Base-by-base conservation (phyloP, 2,113 vertebrate species). In the Nasalis larvatus region DNA sequence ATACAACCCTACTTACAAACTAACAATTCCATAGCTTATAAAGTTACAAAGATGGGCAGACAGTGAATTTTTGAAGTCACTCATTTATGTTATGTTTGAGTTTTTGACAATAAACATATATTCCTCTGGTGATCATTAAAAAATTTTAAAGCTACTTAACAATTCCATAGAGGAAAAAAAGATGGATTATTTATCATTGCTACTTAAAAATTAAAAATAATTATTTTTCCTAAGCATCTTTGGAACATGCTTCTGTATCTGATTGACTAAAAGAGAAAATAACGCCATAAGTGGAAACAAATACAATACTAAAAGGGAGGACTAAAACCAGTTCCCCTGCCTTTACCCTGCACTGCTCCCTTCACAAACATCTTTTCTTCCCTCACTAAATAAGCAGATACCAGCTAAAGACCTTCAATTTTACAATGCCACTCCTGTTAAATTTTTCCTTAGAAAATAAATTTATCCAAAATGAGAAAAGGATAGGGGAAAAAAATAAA, bases 391-490 rank as follows among this genome's bases (percentile, higher is more conserved):
- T 89, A 92, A 84, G 52, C 14, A 95, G 42, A 56, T 58, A 86
- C 3, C 27, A 80, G 80, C 45, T 92, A 60, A 74, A 35, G 47
- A 86, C 52, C 91, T 95, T 73, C 9, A 71, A 73, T 78, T 89
- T 89, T 68, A 85, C 21, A 77, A 56, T 68, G 32, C n/a, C 78
- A 81, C 30, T 96, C 40, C 37, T 42, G 13, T 76, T 80, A 60
- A 54, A 73, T 86, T 73, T 73, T 56, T 78, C 54, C 40, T 96
- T 86, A 96, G 85, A 63, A 96, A 97, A 82, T 56, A 96, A 63
- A 92, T 25, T 7, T 35, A 85, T 52, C 58, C 45, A 91, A 94
- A 95, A 93, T 0, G 0, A 2, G 42, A 3, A 71, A 74, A 54
- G 27, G 18, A 63, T n/a, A 13, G 21, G 40, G 40, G 12, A 60